Percentiles rank a stretch among this genome's conserved stretches.
These are phyloP conservation scores for Eupithecia subumbrata DNA, from an alignment of 2,888 invertebrate genomes.

Conservation along the genomic window DNA sequence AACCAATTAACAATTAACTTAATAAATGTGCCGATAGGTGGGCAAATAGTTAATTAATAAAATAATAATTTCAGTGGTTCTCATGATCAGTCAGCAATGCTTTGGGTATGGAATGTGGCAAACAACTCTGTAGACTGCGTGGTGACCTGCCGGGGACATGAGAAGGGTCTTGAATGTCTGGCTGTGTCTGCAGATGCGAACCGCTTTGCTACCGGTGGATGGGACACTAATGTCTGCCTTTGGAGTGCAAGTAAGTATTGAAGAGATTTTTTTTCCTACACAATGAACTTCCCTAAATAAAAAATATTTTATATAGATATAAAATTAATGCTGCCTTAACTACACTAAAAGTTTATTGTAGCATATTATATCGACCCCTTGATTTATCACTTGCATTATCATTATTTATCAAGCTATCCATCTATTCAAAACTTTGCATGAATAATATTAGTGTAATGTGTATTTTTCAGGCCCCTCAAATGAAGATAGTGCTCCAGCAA, in stretches of 20 bases:
- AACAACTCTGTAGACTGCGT: constrained; percentile 91
- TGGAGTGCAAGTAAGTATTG: constrained; percentile 90
- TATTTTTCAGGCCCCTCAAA: constrained; percentile 76
- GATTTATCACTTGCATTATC: too few relatives aligned
- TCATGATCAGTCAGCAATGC: constrained; percentile 95
- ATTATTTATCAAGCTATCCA: too few relatives aligned
- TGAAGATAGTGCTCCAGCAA: constrained; percentile 82
- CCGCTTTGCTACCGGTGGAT: constrained; percentile 92
- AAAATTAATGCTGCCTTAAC: background rate
- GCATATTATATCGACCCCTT: too few relatives aligned
- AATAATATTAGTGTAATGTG: background rate
- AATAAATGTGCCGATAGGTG: too few relatives aligned
- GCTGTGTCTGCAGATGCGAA: constrained; percentile 88
- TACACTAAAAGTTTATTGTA: too few relatives aligned
- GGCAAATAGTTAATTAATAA: too few relatives aligned
- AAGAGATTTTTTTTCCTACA: background rate
- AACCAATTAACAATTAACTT: too few relatives aligned
- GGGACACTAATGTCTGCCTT: constrained; percentile 96
- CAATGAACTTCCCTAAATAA: background rate
- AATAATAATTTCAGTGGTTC: constrained; percentile 86
- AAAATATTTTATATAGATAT: background rate
- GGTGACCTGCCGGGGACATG: constrained; percentile 94
- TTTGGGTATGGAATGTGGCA: constrained; percentile 94
- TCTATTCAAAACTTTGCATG: too few relatives aligned
- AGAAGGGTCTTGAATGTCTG: constrained; percentile 95